Percentiles rank a stretch among this genome's conserved stretches.
These are phyloP conservation scores for Raja brachyura DNA, from an alignment of 2,113 vertebrate genomes.

Conservation along the genomic window DNA sequence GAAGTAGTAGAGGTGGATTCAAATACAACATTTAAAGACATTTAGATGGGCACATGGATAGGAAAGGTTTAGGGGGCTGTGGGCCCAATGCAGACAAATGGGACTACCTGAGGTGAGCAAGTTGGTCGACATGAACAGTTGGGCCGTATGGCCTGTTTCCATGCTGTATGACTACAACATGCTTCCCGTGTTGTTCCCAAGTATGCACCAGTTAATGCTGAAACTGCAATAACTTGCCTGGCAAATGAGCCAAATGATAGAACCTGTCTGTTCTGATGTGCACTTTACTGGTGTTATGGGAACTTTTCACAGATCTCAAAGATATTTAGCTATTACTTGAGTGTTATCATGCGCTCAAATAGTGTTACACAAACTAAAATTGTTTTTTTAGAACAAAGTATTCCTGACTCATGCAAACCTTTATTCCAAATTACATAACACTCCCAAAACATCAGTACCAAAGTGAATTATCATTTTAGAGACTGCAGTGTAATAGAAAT, in stretches of 20 bases:
- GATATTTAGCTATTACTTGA: background rate
- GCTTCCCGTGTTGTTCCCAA: background rate
- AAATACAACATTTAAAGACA: too few species aligned
- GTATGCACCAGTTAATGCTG: background rate
- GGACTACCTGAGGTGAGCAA: too few species aligned
- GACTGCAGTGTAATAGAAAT: background rate
- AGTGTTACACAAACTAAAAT: background rate
- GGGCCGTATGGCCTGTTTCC: too few species aligned
- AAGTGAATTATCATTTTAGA: background rate
- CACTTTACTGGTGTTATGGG: background rate
- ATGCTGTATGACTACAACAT: background rate
- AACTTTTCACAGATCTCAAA: background rate
- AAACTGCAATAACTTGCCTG: background rate
- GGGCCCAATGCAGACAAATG: too few species aligned
- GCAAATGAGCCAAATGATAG: background rate
- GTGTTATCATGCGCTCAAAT: background rate
- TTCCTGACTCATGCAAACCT: background rate
- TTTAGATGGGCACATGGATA: too few species aligned
- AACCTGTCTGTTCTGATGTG: background rate
- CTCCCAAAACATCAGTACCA: background rate
- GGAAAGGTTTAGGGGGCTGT: too few species aligned
- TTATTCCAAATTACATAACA: background rate
- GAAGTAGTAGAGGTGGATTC: too few species aligned
- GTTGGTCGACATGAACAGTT: too few species aligned
- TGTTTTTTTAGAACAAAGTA: background rate